Evolutionary conservation across 2,888 invertebrate genomes (phyloP).

Genomic region (Dasypolia templi): DNA sequence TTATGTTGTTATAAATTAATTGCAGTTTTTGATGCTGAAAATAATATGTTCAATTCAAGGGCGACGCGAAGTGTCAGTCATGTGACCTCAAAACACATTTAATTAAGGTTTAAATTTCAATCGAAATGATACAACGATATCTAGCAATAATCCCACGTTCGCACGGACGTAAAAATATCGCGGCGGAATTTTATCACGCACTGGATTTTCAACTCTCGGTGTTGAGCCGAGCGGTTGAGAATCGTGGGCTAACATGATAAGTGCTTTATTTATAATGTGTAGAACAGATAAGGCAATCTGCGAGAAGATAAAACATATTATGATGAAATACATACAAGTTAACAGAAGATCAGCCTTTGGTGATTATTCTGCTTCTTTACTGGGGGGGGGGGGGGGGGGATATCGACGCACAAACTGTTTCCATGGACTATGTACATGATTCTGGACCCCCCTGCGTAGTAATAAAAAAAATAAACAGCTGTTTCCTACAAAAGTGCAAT

Average conservation of each 20-base stretch:
- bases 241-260: not conserved
- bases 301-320: not conserved
- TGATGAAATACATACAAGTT: not conserved
- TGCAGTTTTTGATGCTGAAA: constrained; percentile 3
- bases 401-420: too few species aligned
- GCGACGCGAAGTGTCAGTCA: not conserved
- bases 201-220: too few species aligned
- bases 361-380: not conserved
- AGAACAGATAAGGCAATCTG: not conserved
- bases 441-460: too few species aligned
- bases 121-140: too few species aligned
- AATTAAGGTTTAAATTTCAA: not conserved
- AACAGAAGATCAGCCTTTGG: not conserved
- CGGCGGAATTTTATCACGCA: too few species aligned
- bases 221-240: too few species aligned
- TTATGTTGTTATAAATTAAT: not conserved
- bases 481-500: too few species aligned
- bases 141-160: too few species aligned
- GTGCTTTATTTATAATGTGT: not conserved
- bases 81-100: not conserved
- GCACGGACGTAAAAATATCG: too few species aligned
- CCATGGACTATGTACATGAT: too few species aligned
- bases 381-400: too few species aligned
- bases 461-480: too few species aligned
- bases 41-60: not conserved